A percentile compares a stretch with the other conserved stretches of the same genome.
Conservation (phyloP, 2,888 invertebrate species). For the Fragum sueziense region DNA sequence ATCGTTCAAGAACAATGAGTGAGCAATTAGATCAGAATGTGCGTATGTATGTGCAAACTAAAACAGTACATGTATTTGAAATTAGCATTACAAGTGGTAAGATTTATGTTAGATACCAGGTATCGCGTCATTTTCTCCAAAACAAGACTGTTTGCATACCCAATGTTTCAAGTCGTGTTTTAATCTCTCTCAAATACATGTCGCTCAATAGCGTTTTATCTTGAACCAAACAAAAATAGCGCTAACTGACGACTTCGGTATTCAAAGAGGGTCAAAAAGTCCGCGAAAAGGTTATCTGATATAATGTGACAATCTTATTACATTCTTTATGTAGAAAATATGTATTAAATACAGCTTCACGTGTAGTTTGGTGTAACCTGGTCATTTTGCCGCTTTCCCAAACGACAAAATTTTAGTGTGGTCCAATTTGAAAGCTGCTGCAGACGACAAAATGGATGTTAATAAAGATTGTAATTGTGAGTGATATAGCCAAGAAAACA, state of each 20-base stretch:
- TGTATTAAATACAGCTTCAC: background rate
- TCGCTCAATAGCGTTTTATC: background rate
- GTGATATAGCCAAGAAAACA: too few relatives aligned
- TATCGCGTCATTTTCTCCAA: background rate
- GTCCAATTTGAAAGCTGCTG: too few relatives aligned
- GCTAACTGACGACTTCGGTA: slow-evolving; percentile 1
- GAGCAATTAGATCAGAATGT: too few relatives aligned
- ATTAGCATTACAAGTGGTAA: too few relatives aligned
- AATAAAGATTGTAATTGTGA: too few relatives aligned
- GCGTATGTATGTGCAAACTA: too few relatives aligned
- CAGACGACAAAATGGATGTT: too few relatives aligned
- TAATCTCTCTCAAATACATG: slow-evolving; percentile 5
- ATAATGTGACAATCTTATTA: slow-evolving; percentile 12
- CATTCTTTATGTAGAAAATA: background rate
- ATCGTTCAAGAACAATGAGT: too few relatives aligned
- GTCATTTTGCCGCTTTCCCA: too few relatives aligned
- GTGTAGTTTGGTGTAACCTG: background rate
- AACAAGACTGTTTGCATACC: background rate
- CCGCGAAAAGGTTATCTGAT: slow-evolving; percentile 22
- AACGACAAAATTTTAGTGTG: too few relatives aligned
- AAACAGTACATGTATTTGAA: too few relatives aligned
- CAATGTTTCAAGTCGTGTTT: background rate
- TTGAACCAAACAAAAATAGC: background rate
- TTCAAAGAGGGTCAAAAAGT: slow-evolving; percentile 13
- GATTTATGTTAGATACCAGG: too few relatives aligned